Evolutionary conservation across 2,797 vertebrate genomes (phyloP), one percentile per base, ranked within the genome.

Genomic region (Denticeps clupeoides): DNA sequence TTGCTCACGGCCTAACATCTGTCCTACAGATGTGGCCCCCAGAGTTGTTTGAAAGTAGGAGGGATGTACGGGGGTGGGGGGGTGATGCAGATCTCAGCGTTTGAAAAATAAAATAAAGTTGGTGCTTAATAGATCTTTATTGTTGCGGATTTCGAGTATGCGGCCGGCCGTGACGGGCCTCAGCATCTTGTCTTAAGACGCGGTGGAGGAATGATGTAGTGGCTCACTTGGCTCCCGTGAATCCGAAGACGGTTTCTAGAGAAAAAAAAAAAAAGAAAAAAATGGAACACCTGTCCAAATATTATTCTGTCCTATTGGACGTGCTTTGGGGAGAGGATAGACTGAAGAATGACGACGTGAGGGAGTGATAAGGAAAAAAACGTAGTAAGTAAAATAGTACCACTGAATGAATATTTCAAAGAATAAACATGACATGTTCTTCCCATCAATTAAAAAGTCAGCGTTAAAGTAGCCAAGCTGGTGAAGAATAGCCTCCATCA

Each of bases 81-180:
- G n/a, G n/a, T n/a, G n/a, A n/a, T n/a, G n/a, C n/a, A n/a, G n/a
- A n/a, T n/a, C n/a, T n/a, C n/a, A 59, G 53, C 47, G 41, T 68
- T 77, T 74, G 70, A 73, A 78, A 81, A 79, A 73, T 71, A 73
- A 74, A 71, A 73, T 72, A 85, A 81, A 84, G 81, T 81, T 78
- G 73, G 75, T 81, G 78, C 80, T 81, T 83, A 82, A 82, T 71
- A 77, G 72, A 46, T 82, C 80, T 78, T 82, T 83, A 83, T 82
- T 82, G 79, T 81, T 52, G 22, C 68, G 73, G 78, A 82, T 81
- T 82, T 82, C 64, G 59, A 52, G 38, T 69, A 59, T n/a, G n/a
- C n/a, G n/a, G n/a, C n/a, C n/a, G n/a, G n/a, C n/a, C n/a, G n/a
- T n/a, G n/a, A n/a, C n/a, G n/a, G n/a, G n/a, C n/a, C n/a, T n/a